Evolutionary conservation across 2,797 vertebrate genomes (phyloP).

Genomic region (Glossophaga mutica): DNA sequence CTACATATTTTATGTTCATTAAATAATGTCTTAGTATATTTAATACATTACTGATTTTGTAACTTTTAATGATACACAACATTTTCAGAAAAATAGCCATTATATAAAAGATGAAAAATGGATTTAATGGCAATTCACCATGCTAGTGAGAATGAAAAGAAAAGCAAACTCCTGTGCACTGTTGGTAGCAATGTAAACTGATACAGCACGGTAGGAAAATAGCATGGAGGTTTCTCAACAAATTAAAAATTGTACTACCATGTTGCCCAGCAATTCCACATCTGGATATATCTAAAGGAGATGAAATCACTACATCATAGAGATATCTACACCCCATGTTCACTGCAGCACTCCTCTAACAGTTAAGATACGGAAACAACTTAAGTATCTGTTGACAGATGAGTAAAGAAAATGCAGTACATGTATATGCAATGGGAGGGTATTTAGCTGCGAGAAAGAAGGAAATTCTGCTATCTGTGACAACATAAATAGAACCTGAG

Average conservation of each 20-base stretch:
- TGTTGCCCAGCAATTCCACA: not conserved
- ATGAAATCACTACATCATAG: not conserved
- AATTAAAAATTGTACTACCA: not conserved
- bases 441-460: not conserved
- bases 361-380: not conserved
- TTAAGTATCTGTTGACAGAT: not conserved
- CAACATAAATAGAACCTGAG: not conserved
- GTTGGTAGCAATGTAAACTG: not conserved
- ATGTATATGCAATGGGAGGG: not conserved
- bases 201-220: not conserved
- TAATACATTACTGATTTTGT: slow-evolving; percentile 10
- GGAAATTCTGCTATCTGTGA: not conserved
- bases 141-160: not conserved
- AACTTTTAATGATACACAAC: not conserved
- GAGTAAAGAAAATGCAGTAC: not conserved
- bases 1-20: not conserved
- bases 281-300: not conserved
- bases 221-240: not conserved
- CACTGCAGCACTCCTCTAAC: not conserved
- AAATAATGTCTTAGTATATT: not conserved
- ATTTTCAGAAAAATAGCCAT: not conserved
- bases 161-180: not conserved
- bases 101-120: not conserved
- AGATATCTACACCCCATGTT: not conserved
- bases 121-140: not conserved